Conservation (phyloP, 2,113 vertebrate species). For the Mesoclemmys tuberculata region DNA sequence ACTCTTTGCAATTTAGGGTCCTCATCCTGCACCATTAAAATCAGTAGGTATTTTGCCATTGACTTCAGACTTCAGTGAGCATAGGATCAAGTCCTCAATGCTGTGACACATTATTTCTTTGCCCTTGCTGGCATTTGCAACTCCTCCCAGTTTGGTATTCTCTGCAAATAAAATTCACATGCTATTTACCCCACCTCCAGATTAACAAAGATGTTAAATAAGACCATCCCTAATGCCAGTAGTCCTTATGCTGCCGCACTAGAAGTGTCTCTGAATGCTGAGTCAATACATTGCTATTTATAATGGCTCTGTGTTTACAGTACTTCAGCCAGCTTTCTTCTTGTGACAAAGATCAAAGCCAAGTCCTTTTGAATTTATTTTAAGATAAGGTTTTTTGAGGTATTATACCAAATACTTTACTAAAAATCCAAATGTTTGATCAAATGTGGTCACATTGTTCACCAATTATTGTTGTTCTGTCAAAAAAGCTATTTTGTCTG, state of each 20-base stretch:
- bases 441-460: background rate
- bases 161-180: conserved; percentile 12
- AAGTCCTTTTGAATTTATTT: background rate
- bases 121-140: background rate
- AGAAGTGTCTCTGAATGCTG: background rate
- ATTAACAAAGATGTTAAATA: conserved; percentile 31
- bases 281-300: background rate
- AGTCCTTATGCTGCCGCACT: background rate
- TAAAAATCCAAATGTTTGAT: background rate
- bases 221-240: background rate
- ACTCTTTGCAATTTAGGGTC: background rate
- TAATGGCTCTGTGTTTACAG: background rate
- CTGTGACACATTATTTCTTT: background rate
- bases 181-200: background rate
- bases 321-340: background rate
- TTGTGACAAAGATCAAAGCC: background rate
- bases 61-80: background rate
- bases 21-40: background rate
- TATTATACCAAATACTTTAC: background rate
- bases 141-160: background rate
- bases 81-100: background rate
- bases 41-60: background rate
- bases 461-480: background rate
- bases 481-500: background rate
- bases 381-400: background rate